Base-by-base conservation (phyloP, 2,113 vertebrate genomes). In the Rafetus swinhoei region DNA sequence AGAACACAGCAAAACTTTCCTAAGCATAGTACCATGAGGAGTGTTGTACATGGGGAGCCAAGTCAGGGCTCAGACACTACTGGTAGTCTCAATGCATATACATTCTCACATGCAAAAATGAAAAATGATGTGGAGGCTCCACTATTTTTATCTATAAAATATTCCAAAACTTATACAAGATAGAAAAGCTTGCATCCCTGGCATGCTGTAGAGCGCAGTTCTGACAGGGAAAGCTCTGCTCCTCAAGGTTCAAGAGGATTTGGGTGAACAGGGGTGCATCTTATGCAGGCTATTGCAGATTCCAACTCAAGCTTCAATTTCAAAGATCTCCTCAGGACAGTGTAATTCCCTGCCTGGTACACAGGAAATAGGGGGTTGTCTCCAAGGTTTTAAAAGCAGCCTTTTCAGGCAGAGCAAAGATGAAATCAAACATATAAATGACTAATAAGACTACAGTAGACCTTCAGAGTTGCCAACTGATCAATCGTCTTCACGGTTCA, bases 91-190 rank as follows among this genome's bases (percentile, higher is more conserved):
- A 18, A 53, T 83, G 60, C 25, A 93, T 84, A 62, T 0, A 29
- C 2, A 84, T 0, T 3, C 53, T 3, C 53, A 82, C 32, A 18
- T 8, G 35, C 2, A 6, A 0, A 1, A 1, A 69, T 57, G 65
- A 87, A 57, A 91, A 62, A 72, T 21, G 79, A 54, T 89, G 35
- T 32, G 39, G 56, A 69, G 45, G 8, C 54, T 39, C 32, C 59
- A 55, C 7, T 0, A 0, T 62, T 6, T 65, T 85, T 86, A 79
- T 13, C 79, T 29, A 10, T 8, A 92, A 15, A 32, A 24, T n/a
- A 50, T 90, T 81, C 39, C 55, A 60, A 59, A 80, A 54, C 25
- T 76, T 45, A 79, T 82, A 90, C 24, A 76, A 77, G 79, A 9
- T 50, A n/a, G 59, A 80, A 85, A 39, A 16, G 57, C 21, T 16